Base-by-base conservation (phyloP, 2,888 invertebrate genomes). In the Andrena marginata region DNA sequence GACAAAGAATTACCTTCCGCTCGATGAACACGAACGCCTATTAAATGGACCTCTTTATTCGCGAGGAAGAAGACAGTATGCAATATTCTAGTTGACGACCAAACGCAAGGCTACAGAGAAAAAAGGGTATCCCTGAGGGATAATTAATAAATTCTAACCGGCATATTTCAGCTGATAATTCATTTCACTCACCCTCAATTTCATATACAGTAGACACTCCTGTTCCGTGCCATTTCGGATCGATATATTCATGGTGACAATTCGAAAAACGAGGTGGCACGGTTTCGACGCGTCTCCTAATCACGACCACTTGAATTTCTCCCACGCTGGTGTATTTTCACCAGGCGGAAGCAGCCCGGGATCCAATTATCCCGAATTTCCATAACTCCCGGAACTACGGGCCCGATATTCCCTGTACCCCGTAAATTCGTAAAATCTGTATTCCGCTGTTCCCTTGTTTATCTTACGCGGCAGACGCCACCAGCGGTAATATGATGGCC, bases 311-410 rank as follows among this genome's bases (percentile, higher is more conserved):
- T 16, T 26, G 62, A 62, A 35, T 67, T 26, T 29, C 56, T 68
- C 64, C 26, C 20, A 13, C 29, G 23, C 23, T 13, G 64, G 64
- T 51, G 56, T 69, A 62, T 60, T 77, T 33, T 51, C 75, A 49
- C 65, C 51, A 69, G 59, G 56, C 48, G 65, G 64, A 33, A 33
- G 10, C 64, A 26, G 35, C 23, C n/a, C 49, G 67, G 42, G 73
- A 87, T 84, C 68, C 86, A 87, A 87, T 86, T 86, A 86, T 82
- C 73, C 68, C 51, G 59, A 77, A 87, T 86, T 84, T 87, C 85
- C 85, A 86, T 87, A 87, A 86, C 87, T 86, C 73, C 42, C 33
- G 49, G 71, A 64, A 48, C 63, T 69, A 74, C 75, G 42, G 67
- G 63, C n/a, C 78, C 80, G 23, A 51, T 87, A 84, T 76, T 72